phyloP scores from a whole-genome alignment of 2,797 vertebrate species.

The Sphaeramia orbicularis region DNA sequence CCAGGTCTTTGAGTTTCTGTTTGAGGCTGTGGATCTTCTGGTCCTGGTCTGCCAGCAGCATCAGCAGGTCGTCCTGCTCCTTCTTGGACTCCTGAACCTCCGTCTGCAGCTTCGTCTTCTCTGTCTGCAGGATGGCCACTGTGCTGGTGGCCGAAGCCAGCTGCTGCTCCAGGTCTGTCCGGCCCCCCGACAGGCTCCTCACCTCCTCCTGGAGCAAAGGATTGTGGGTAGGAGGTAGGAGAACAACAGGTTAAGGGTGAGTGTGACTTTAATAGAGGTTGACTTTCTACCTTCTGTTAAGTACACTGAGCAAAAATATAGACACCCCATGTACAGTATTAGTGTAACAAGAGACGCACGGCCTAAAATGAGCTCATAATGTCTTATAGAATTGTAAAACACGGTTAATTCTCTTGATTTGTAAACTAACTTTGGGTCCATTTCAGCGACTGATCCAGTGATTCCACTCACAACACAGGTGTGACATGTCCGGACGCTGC shows the following conservation, averaged over 20 bases:
- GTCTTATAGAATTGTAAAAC: no score
- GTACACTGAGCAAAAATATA: no score
- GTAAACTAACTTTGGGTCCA: no score
- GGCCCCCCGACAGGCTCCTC: constrained; percentile 82
- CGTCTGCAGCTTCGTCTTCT: constrained; percentile 90
- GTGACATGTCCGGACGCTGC: no score
- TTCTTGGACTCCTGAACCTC: constrained; percentile 95
- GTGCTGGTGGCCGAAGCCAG: constrained; percentile 92
- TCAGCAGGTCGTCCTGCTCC: constrained; percentile 97
- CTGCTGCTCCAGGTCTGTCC: constrained; percentile 87
- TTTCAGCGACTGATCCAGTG: no score
- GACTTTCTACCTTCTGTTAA: background rate
- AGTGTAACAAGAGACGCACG: no score
- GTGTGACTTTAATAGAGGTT: background rate
- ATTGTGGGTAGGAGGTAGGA: background rate
- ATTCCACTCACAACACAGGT: no score
- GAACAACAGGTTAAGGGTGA: background rate
- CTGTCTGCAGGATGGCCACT: constrained; percentile 91
- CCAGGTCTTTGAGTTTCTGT: constrained; percentile 90
- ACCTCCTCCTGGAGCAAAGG: constrained; percentile 83
- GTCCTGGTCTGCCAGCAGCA: constrained; percentile 98
- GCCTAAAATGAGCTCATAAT: no score
- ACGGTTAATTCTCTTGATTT: no score
- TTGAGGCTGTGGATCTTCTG: constrained; percentile 93
- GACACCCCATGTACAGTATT: no score